phyloP scores from a whole-genome alignment of 2,113 vertebrate genomes.

The Peromyscus leucopus region DNA sequence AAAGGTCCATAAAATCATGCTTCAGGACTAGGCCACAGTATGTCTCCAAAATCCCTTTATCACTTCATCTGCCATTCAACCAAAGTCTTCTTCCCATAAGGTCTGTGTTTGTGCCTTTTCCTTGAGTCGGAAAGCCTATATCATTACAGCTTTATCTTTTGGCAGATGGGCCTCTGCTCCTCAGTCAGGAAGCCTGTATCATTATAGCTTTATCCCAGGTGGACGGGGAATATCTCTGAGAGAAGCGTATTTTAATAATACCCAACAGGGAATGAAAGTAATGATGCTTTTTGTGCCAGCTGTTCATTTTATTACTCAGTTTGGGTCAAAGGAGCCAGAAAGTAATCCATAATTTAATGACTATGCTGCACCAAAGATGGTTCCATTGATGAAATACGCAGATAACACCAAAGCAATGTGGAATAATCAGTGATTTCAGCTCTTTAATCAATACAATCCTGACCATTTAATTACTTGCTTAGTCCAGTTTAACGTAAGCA shows the following conservation, averaged over 20 bases:
- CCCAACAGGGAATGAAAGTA: conserved; percentile 32
- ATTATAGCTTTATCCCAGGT: background rate
- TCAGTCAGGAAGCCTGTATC: background rate
- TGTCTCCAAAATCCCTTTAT: background rate
- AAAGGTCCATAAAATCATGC: background rate
- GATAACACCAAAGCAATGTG: background rate
- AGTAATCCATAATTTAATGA: background rate
- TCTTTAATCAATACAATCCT: background rate
- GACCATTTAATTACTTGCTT: background rate
- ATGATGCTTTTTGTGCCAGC: background rate
- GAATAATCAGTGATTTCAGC: background rate
- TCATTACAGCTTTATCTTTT: background rate
- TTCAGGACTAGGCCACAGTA: background rate
- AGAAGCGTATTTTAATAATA: conserved; percentile 58
- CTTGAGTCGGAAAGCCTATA: background rate
- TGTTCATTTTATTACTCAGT: background rate
- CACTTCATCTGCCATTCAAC: background rate
- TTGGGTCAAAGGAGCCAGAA: background rate
- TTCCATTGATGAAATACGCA: background rate
- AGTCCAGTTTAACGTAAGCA: conserved; percentile 27
- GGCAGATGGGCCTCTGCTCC: background rate
- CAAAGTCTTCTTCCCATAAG: background rate
- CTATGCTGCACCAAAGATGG: background rate
- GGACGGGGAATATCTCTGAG: background rate
- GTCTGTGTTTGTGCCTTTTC: background rate